A percentile compares a stretch with the other conserved stretches of the same genome.
Conservation (phyloP, 1,140 invertebrate genomes). For the Heterodera schachtii region DNA sequence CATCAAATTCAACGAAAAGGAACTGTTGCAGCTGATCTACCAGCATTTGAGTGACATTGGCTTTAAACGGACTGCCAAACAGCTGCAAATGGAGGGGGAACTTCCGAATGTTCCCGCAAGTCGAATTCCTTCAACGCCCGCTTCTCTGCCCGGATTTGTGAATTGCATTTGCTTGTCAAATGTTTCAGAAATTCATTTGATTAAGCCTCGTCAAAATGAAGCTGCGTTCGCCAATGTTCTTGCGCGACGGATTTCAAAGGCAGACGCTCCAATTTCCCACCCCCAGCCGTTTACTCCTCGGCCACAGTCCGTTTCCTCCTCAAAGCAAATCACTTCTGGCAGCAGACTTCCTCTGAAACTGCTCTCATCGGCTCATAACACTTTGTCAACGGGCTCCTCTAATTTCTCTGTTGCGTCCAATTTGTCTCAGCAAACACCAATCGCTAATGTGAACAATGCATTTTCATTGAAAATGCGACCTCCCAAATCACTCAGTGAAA, state of each 20-base stretch:
- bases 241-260: slow-evolving; percentile 21
- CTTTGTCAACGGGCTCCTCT: not conserved
- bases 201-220: slow-evolving; percentile 39
- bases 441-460: slow-evolving; percentile 1
- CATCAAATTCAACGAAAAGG: slow-evolving; percentile 88
- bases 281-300: not conserved
- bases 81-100: slow-evolving; percentile 54
- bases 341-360: slow-evolving; percentile 22
- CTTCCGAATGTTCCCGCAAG: slow-evolving; percentile 53
- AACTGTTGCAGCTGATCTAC: slow-evolving; percentile 86
- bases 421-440: not conserved
- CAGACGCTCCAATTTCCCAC: not conserved
- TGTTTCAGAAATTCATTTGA: not conserved
- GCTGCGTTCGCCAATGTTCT: slow-evolving; percentile 23
- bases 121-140: slow-evolving; percentile 42
- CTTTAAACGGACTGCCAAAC: slow-evolving; percentile 50
- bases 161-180: not conserved
- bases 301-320: slow-evolving; percentile 14
- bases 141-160: slow-evolving; percentile 46
- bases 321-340: not conserved
- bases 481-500: slow-evolving; percentile 50
- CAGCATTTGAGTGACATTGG: slow-evolving; percentile 82
- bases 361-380: not conserved
- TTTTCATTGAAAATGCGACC: slow-evolving; percentile 44
- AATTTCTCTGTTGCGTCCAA: slow-evolving; percentile 11